Percentiles rank a stretch among this genome's conserved stretches.
Conservation (phyloP, 2,888 invertebrate genomes). For the Horisme vitalbata region DNA sequence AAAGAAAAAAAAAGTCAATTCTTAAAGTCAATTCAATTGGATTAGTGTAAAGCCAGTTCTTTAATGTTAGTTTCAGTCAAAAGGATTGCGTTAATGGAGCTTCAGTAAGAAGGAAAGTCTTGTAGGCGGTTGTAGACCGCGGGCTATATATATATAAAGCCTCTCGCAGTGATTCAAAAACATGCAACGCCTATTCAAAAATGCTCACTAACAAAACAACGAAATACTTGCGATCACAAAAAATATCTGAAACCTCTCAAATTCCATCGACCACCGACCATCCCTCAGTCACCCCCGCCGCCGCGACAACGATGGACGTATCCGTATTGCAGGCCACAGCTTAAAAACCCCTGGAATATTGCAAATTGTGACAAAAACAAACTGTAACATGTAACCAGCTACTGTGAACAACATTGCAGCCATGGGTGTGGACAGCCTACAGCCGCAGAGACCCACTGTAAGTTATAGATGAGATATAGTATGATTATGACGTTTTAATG, state of each 20-base stretch:
- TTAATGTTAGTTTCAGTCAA: no score
- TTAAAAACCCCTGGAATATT: slow-evolving; percentile 38
- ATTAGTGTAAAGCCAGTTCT: no score
- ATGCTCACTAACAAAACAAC: no score
- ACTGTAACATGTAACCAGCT: slow-evolving; percentile 42
- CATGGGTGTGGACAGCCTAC: slow-evolving; percentile 71
- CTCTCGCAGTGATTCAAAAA: no score
- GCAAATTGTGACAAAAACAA: slow-evolving; percentile 38
- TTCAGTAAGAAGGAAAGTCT: no score
- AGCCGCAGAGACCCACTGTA: slow-evolving; percentile 55
- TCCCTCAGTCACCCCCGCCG: slow-evolving; percentile 44
- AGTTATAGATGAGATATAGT: slow-evolving; percentile 34
- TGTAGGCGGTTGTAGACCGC: no score
- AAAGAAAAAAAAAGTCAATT: no score
- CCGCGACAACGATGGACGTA: slow-evolving; percentile 52
- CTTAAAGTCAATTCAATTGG: no score
- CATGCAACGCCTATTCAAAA: no score
- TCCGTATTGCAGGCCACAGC: slow-evolving; percentile 52
- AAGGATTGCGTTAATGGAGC: no score
- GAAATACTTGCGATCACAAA: no score
- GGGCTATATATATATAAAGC: no score
- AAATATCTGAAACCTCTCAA: background rate
- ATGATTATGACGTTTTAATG: slow-evolving; percentile 17
- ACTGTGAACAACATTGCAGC: slow-evolving; percentile 34
- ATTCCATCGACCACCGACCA: slow-evolving; percentile 34